Evolutionary conservation across 2,797 vertebrate species (phyloP), one percentile per base, ranked within the genome.

Genomic region (Zalophus californianus): DNA sequence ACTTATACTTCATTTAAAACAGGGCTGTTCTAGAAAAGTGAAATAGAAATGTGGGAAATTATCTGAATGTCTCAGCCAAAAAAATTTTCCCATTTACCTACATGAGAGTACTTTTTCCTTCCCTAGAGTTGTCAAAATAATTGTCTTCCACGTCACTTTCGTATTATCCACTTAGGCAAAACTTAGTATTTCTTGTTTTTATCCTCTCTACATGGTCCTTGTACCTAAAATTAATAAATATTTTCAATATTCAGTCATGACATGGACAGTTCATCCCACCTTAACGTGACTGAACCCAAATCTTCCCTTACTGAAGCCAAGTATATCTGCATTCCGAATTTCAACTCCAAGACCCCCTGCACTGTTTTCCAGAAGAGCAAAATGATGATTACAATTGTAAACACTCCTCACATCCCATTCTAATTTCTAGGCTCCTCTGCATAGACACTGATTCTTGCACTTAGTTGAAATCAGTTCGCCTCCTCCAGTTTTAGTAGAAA

Each of bases 1-100:
- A 9, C 44, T 14, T 75, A 50, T 75, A 50, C 44, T 29, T 75
- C 44, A 83, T 83, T 90, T n/a, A 23, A 13, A 85, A 7, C 4
- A 87, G 60, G 14, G 44, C 56, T 68, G 6, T n/a, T 73, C 15
- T 38, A 56, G 25, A 29, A 90, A 62, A 86, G 27, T 58, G 75
- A 96, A 70, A 68, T 8, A 38, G 41, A 88, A 95, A 38, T 82
- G 10, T 58, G 48, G 35, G 68, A 77, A 95, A 80, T 54, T 90
- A 82, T 73, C 62, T 86, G 23, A 72, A 48, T 54, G 44, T 90
- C 58, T 96, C 64, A 52, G 64, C 50, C 52, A 73, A 62, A 91
- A 95, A 84, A 29, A 7, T 38, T 87, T 73, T 16, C 18, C 80
- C 44, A 3, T 85, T 70, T 38, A 52, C 66, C 32, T 29, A 78